Evolutionary conservation across 2,888 invertebrate genomes (phyloP), one percentile per base, ranked within the genome.

Genomic region (Exocentrus adspersus): DNA sequence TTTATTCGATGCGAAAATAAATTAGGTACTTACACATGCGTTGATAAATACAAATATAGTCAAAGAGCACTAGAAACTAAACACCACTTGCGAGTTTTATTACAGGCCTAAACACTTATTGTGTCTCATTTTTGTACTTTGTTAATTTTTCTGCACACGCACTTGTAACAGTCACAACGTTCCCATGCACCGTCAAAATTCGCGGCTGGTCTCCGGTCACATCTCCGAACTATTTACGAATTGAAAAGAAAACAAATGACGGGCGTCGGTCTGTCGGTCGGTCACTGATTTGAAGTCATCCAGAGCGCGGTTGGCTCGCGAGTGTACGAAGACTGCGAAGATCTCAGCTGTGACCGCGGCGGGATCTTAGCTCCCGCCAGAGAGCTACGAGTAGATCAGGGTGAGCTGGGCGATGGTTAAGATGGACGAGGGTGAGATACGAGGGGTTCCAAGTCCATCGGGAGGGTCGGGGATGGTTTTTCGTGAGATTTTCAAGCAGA

Each of bases 241-340:
- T n/a, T n/a, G n/a, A n/a, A n/a, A n/a, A 52, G 41, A 56, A 61
- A 64, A 57, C 53, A 60, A 61, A 60, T 62, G 56, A 57, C 62
- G 59, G 63, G 50, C 50, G 51, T 58, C 60, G 60, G 51, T 58
- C 60, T 57, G 62, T 63, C 60, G 63, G 54, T 65, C n/a, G n/a
- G n/a, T n/a, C n/a, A n/a, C n/a, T 43, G 60, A 60, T 65, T 28
- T 64, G 65, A 63, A 74, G 72, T 74, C 75, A 73, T 76, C 74
- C 70, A 70, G 70, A 73, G 72, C 76, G 72, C 77, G 77, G 75
- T 71, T 74, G 71, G 72, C 70, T 73, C 73, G 75, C 75, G 76
- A 77, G 75, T 77, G 77, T 62, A 66, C 70, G 69, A 68, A 68
- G 69, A 69, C 68, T 64, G 54, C 67, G 68, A 69, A 67, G 65